Conservation (phyloP, 2,113 vertebrate species). For the Chloropsis cyanopogon region DNA sequence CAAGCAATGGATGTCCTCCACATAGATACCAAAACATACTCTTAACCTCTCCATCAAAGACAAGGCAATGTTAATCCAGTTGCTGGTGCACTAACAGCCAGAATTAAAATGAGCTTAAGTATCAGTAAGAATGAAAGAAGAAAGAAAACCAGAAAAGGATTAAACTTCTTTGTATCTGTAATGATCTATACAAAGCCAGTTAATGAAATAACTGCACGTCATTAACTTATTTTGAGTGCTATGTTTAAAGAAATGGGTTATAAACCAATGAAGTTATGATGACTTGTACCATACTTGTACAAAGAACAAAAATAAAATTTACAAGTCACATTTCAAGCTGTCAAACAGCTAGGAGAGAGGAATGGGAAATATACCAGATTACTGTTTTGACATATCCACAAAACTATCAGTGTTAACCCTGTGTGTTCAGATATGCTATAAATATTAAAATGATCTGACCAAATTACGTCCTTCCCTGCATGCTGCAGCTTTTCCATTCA, state of each 20-base stretch:
- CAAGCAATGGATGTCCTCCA: not conserved
- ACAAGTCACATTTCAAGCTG: not conserved
- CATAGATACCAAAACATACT: not conserved
- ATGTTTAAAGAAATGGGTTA: slow-evolving; percentile 29
- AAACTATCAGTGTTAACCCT: slow-evolving; percentile 50
- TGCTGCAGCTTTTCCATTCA: slow-evolving; percentile 60
- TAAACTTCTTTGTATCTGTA: not conserved
- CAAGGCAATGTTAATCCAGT: not conserved
- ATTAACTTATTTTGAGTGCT: not conserved
- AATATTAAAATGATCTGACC: slow-evolving; percentile 40
- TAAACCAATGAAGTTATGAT: slow-evolving; percentile 41
- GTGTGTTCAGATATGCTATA: slow-evolving; percentile 25
- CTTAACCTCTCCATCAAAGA: not conserved
- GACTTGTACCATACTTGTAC: slow-evolving; percentile 18
- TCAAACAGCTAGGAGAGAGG: not conserved
- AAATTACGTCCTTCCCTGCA: slow-evolving; percentile 3
- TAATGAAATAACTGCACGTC: not conserved
- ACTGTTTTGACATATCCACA: not conserved
- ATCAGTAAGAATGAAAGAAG: not conserved
- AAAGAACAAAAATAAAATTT: not conserved
- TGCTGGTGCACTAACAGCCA: slow-evolving; percentile 18
- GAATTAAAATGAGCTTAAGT: slow-evolving; percentile 20
- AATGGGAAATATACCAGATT: not conserved
- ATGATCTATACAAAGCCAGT: not conserved
- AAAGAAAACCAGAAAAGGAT: not conserved